Evolutionary conservation across 2,888 invertebrate species (phyloP).

Genomic region (Epiblema foenella): DNA sequence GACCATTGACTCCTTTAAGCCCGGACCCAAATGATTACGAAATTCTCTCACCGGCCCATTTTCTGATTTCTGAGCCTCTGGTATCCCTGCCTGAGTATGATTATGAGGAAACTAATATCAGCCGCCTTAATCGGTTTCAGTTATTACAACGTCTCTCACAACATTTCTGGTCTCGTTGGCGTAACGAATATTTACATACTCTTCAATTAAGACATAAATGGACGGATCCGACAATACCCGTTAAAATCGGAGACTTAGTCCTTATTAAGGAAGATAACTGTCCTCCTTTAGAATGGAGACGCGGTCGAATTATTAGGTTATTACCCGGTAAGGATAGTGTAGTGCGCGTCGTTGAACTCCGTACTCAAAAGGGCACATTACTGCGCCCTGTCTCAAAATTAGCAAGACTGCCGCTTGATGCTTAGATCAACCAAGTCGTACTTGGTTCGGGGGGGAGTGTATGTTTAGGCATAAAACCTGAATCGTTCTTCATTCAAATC

Average conservation of each 20-base stretch:
- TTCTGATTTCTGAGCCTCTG: too few relatives aligned
- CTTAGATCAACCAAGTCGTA: slow-evolving; percentile 3
- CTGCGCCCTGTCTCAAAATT: slow-evolving; percentile 6
- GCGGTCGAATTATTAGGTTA: slow-evolving; percentile 1
- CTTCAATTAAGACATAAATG: too few relatives aligned
- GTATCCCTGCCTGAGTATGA: neutral
- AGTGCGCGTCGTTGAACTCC: slow-evolving; percentile 4
- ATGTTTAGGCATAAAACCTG: too few relatives aligned
- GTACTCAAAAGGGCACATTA: slow-evolving; percentile 1
- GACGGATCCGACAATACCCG: too few relatives aligned
- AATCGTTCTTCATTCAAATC: too few relatives aligned
- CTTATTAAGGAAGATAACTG: slow-evolving; percentile 26
- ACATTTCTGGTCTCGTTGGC: too few relatives aligned
- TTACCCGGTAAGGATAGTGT: slow-evolving; percentile 15
- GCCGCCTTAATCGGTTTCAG: neutral
- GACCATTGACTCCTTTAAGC: too few relatives aligned
- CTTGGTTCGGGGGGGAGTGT: too few relatives aligned
- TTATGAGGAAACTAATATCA: neutral
- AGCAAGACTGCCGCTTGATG: neutral
- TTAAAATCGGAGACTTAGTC: slow-evolving; percentile 11
- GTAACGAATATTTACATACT: too few relatives aligned
- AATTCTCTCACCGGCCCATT: too few relatives aligned
- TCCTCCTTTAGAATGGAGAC: slow-evolving; percentile 16
- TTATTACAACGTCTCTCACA: too few relatives aligned
- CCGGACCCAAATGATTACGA: too few relatives aligned